Conservation (phyloP, 2,113 vertebrate genomes). For the Muntiacus muntjak region DNA sequence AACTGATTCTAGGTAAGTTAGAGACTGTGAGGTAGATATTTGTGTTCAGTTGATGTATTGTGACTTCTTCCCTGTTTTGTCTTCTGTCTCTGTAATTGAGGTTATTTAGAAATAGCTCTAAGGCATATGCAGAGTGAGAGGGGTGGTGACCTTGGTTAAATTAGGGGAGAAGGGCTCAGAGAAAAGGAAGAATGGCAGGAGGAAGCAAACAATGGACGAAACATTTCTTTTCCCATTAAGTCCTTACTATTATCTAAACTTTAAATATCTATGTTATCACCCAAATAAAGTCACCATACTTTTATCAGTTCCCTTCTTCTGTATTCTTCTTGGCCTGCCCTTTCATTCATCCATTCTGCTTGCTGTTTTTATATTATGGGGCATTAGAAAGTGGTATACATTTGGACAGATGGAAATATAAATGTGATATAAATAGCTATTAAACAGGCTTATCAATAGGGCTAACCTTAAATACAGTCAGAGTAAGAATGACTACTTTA, state of each 20-base stretch:
- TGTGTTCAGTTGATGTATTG: background rate
- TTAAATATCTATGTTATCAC: background rate
- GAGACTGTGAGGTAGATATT: background rate
- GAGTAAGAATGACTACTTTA: background rate
- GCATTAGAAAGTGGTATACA: background rate
- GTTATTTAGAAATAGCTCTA: conserved; percentile 4
- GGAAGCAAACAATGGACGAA: background rate
- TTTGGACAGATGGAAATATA: background rate
- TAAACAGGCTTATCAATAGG: background rate
- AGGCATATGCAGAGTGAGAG: background rate
- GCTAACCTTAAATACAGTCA: background rate
- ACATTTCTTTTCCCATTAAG: background rate
- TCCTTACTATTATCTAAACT: background rate
- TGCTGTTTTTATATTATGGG: background rate
- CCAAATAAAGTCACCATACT: background rate
- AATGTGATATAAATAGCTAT: background rate
- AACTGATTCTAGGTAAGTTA: background rate
- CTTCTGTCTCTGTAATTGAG: background rate
- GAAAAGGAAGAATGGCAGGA: background rate
- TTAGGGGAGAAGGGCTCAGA: background rate
- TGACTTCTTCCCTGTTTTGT: background rate
- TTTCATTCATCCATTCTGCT: background rate
- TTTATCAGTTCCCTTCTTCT: background rate
- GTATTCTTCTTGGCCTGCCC: background rate
- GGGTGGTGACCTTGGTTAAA: background rate